Percentiles rank a stretch among this genome's conserved stretches.
These are phyloP conservation scores for Sycophila texana DNA, from an alignment of 2,888 invertebrate genomes.

Conservation along the genomic window DNA sequence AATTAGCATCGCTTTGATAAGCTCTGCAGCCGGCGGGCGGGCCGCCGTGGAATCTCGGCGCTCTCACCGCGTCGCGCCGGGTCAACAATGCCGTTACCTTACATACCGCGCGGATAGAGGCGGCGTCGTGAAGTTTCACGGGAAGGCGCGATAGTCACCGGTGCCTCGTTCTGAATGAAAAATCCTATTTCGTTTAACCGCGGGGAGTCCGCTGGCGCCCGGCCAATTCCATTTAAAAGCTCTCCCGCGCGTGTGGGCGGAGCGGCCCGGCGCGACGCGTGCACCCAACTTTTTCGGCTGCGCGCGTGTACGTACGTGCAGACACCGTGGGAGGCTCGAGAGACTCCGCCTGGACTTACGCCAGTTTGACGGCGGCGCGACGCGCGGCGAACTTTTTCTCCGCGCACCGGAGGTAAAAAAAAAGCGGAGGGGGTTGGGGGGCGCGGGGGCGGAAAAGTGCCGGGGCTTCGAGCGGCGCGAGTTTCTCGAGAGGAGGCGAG, in stretches of 20 bases:
- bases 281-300: constrained; percentile 47
- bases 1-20: constrained; percentile 55
- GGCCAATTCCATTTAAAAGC: constrained; percentile 66
- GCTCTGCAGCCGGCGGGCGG: neutral
- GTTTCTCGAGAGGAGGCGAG: neutral
- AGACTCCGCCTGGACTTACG: constrained; percentile 62
- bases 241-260: constrained; percentile 36
- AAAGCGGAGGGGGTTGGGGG: neutral
- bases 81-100: constrained; percentile 26
- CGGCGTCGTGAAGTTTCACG: neutral
- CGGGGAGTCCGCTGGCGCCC: constrained; percentile 61
- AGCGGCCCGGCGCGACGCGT: neutral
- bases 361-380: constrained; percentile 60
- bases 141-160: neutral
- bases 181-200: constrained; percentile 65
- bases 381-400: constrained; percentile 40
- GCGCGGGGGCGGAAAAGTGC: neutral
- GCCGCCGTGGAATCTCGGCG: constrained; percentile 14
- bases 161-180: constrained; percentile 65
- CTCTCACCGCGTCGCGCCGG: neutral
- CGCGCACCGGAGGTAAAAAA: constrained; percentile 4
- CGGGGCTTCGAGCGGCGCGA: neutral
- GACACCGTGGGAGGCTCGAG: constrained; percentile 27
- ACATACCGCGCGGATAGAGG: neutral
- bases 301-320: neutral